Percentiles rank a stretch among this genome's conserved stretches.
Conservation (phyloP, 2,113 vertebrate genomes). For the Ranitomeya variabilis region DNA sequence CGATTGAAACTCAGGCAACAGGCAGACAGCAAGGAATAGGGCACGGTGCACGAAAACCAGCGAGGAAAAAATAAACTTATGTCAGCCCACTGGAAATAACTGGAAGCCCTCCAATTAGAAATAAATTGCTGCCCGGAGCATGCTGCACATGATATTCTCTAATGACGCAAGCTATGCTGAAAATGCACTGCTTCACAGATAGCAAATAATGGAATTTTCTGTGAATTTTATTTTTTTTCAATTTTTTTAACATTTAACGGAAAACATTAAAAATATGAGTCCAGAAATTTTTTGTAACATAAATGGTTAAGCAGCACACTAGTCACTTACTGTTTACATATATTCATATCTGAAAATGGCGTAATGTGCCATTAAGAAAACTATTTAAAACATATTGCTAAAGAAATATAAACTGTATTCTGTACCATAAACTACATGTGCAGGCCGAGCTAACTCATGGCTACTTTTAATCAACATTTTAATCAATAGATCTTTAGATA, state of each 20-base stretch:
- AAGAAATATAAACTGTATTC: no score
- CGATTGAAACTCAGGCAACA: constrained; percentile 49
- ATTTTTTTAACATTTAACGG: not conserved
- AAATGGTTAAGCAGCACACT: not conserved
- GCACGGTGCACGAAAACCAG: constrained; percentile 34
- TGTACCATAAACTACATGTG: no score
- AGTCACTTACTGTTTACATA: not conserved
- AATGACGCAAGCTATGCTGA: constrained; percentile 45
- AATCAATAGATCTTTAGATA: no score
- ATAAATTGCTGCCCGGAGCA: constrained; percentile 53
- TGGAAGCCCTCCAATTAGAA: constrained; percentile 50
- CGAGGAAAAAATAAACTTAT: constrained; percentile 50
- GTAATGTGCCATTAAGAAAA: no score
- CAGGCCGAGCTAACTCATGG: no score
- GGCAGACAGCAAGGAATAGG: constrained; percentile 29
- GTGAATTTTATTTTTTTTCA: constrained; percentile 1
- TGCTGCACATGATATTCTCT: constrained; percentile 42
- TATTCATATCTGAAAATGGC: not conserved
- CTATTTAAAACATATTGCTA: no score
- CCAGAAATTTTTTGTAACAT: not conserved
- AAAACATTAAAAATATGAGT: not conserved
- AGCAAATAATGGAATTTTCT: constrained; percentile 28
- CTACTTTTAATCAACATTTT: no score
- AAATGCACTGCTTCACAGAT: constrained; percentile 7
- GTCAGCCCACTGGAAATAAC: constrained; percentile 41